Evolutionary conservation across 1,140 invertebrate species (phyloP).

Genomic region (Solen grandis): DNA sequence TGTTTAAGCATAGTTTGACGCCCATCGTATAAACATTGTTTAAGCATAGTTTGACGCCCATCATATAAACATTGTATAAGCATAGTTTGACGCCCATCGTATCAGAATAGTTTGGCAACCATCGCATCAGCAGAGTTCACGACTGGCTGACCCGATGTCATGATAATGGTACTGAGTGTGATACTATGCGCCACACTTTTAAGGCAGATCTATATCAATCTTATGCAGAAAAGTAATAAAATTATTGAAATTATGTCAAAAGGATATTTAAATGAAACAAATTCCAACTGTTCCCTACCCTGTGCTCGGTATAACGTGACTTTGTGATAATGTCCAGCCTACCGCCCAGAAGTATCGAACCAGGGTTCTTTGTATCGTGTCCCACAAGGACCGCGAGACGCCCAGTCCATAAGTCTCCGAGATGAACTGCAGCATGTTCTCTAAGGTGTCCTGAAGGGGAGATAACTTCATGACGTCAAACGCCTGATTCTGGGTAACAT

Average conservation of each 20-base stretch:
- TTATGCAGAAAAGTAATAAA: too few species aligned
- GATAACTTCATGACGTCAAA: conserved; percentile 39
- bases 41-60: too few species aligned
- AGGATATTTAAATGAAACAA: not conserved
- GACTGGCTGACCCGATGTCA: too few species aligned
- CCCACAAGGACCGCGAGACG: conserved; percentile 5
- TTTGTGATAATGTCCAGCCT: not conserved
- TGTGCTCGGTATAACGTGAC: not conserved
- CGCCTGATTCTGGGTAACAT: not conserved
- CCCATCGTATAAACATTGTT: too few species aligned
- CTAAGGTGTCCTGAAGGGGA: not conserved
- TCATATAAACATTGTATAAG: too few species aligned
- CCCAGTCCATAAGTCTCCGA: conserved; percentile 22
- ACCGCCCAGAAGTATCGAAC: conserved; percentile 11
- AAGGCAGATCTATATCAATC: too few species aligned
- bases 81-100: too few species aligned
- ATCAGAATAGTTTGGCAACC: too few species aligned
- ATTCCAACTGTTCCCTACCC: not conserved
- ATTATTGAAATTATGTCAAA: not conserved
- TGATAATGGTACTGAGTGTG: too few species aligned
- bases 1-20: too few species aligned
- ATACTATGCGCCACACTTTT: too few species aligned
- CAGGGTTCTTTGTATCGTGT: not conserved
- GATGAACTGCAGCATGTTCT: conserved; percentile 14
- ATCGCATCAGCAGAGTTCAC: too few species aligned